Percentiles rank a stretch among this genome's conserved stretches.
Conservation (phyloP, 2,113 vertebrate species). For the Panurus biarmicus region DNA sequence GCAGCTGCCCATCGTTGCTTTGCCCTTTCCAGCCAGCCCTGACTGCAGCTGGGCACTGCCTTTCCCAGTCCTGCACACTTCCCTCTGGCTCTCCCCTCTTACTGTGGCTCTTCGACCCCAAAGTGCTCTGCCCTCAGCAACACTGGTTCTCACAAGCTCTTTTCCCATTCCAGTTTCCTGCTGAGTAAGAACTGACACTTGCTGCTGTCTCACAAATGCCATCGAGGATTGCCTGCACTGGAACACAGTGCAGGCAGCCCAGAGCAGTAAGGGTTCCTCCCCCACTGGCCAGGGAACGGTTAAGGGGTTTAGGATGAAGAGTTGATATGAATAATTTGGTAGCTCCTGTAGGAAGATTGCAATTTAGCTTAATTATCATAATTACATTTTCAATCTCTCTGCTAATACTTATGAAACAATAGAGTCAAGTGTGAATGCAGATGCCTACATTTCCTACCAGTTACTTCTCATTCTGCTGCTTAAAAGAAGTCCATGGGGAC, state of each 20-base stretch:
- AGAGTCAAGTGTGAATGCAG: background rate
- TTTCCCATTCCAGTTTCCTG: background rate
- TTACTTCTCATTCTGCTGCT: background rate
- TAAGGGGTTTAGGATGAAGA: slow-evolving; percentile 14
- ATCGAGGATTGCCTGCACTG: accelerated
- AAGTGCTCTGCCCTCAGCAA: background rate
- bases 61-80: background rate
- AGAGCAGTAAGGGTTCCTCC: background rate
- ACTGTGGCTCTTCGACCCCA: background rate
- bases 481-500: background rate
- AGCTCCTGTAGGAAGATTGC: slow-evolving; percentile 13
- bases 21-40: background rate
- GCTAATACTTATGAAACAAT: slow-evolving; percentile 7
- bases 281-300: background rate
- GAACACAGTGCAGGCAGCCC: background rate
- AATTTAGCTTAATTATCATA: slow-evolving; percentile 29
- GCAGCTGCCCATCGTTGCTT: background rate
- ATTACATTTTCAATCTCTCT: slow-evolving; percentile 40
- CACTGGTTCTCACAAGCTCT: background rate
- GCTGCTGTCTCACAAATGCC: background rate
- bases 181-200: background rate
- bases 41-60: background rate
- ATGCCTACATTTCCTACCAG: background rate
- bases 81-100: background rate
- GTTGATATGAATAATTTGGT: slow-evolving; percentile 21